These are phyloP conservation scores for Mormyrus proboscirostris DNA, from an alignment of 2,797 vertebrate species.

Conservation along the genomic window DNA sequence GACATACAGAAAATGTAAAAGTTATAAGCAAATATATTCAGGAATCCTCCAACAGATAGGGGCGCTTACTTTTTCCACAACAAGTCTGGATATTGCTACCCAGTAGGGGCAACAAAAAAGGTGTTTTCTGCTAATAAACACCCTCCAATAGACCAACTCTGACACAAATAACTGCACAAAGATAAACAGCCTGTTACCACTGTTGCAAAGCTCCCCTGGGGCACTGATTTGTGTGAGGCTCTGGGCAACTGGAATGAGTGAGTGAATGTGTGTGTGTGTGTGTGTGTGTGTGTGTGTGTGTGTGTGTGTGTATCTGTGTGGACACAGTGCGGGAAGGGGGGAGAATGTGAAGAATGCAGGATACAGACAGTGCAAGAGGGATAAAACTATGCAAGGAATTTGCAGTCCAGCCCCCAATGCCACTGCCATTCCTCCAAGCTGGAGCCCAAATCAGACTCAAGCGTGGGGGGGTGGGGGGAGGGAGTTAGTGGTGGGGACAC, in stretches of 20 bases:
- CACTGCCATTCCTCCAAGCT: slow-evolving; percentile 30
- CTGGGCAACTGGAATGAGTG: neutral
- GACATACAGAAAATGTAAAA: neutral
- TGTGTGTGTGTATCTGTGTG: slow-evolving; percentile 13
- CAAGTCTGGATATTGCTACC: neutral
- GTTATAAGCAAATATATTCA: neutral
- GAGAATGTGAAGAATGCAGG: slow-evolving; percentile 36
- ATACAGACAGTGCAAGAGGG: slow-evolving; percentile 32
- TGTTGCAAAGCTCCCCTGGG: neutral
- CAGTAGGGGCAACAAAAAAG: neutral
- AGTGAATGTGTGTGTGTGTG: neutral
- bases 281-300: slow-evolving; percentile 12
- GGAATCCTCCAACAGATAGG: neutral
- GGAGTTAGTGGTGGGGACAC: neutral
- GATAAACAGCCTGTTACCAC: neutral
- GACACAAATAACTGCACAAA: neutral
- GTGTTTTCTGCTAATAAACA: neutral
- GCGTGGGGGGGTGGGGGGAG: neutral
- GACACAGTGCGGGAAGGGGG: neutral
- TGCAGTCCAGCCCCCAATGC: slow-evolving; percentile 32
- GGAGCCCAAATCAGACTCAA: slow-evolving; percentile 15
- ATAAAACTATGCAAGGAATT: slow-evolving; percentile 36
- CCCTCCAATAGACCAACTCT: neutral
- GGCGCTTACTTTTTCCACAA: neutral
- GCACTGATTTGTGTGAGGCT: neutral